These are phyloP conservation scores for Lates calcarifer DNA, from an alignment of 2,113 vertebrate genomes.

Conservation along the genomic window DNA sequence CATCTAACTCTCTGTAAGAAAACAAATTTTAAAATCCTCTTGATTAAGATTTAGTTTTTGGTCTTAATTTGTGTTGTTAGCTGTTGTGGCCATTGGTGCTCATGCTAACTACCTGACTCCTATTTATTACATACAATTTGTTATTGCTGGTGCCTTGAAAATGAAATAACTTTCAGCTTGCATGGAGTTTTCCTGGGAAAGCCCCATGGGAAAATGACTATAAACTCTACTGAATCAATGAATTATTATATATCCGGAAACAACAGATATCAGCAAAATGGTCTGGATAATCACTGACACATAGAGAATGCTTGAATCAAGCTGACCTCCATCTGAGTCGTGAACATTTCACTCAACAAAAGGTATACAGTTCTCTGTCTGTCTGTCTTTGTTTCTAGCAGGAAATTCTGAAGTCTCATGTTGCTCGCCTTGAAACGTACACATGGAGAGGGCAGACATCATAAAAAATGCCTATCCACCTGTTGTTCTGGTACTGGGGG, in stretches of 20 bases:
- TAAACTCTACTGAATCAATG: not conserved
- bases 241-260: not conserved
- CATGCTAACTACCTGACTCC: not conserved
- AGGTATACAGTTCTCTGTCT: constrained; percentile 34
- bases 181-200: not conserved
- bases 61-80: not conserved
- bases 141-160: not conserved
- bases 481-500: constrained; percentile 79
- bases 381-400: constrained; percentile 42
- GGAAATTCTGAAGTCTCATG: constrained; percentile 78
- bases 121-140: not conserved
- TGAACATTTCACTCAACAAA: constrained; percentile 26
- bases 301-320: constrained; percentile 23
- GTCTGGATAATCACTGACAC: constrained; percentile 6
- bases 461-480: constrained; percentile 85
- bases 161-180: not conserved
- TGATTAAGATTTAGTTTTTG: not conserved
- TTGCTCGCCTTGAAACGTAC: constrained; percentile 75
- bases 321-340: constrained; percentile 6
- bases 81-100: not conserved
- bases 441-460: constrained; percentile 79
- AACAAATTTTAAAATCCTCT: not conserved
- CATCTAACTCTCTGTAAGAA: not conserved
- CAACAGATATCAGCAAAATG: not conserved
- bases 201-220: not conserved